Base-by-base conservation (phyloP, 1,140 invertebrate species). In the Heliconius nattereri region DNA sequence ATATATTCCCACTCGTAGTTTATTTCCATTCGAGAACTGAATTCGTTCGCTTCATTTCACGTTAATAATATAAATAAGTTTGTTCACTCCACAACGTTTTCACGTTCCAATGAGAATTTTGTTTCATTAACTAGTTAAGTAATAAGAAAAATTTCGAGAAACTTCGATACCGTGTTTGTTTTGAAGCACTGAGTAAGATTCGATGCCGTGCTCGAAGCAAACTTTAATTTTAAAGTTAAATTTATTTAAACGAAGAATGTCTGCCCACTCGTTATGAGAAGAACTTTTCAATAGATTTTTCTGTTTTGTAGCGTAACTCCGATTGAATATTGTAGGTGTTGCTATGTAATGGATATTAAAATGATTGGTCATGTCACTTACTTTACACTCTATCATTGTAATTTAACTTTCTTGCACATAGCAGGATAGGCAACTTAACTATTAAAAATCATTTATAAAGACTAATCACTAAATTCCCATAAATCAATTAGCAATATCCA, bases 51-150 rank as follows among this genome's bases (percentile, higher is more conserved):
- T 80, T 82, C 76, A 80, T 79, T 82, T 75, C 71, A 40, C 79
- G 35, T 60, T 83, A 78, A 79, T 82, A 79, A 82, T 79, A 82
- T 79, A 82, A 82, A 78, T 79, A 79, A 82, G 78, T 82, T 81
- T 78, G 35, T 49, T 75, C 49, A 70, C 76, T 80, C 73, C 73
- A 75, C 80, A 78, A 66, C 78, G 76, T 71, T 84, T 81, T 79
- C 80, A 81, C 78, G 76, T 81, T 81, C 81, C 75, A 75, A n/a
- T 52, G 73, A 71, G 77, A 80, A 83, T 81, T 71, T 79, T 80
- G 71, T 80, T 80, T 80, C 75, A 76, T 76, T 80, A 80, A 80
- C 35, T 80, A 76, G 57, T 40, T 60, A 74, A 72, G 66, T 37
- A 54, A 60, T 78, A 23, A 78, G 57, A 75, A 66, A 79, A 79